Conservation (phyloP, 2,113 vertebrate species). For the Chamaea fasciata region DNA sequence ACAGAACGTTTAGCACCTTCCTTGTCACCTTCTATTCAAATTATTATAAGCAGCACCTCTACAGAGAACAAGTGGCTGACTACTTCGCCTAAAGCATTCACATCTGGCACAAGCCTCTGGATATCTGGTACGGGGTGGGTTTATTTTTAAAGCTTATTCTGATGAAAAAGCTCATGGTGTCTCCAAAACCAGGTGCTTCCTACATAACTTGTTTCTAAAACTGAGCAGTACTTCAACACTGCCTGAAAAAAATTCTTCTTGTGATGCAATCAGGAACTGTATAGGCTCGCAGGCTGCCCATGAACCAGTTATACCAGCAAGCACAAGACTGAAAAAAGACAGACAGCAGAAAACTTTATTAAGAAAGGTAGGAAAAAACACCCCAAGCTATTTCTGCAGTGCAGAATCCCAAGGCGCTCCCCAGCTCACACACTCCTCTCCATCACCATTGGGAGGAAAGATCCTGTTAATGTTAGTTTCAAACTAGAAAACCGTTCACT, state of each 20-base stretch:
- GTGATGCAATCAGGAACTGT: neutral
- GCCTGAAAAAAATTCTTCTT: neutral
- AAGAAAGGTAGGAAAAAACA: neutral
- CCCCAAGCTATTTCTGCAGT: neutral
- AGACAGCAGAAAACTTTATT: neutral
- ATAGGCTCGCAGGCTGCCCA: neutral
- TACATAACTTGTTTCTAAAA: neutral
- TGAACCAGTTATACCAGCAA: neutral
- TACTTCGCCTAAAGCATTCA: neutral
- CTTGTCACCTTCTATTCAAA: neutral
- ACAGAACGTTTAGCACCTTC: neutral
- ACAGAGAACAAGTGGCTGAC: neutral
- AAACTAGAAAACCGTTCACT: neutral
- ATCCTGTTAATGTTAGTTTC: neutral
- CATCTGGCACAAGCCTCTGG: neutral
- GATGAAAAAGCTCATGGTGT: neutral
- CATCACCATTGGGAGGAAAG: accelerated
- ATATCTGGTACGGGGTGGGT: neutral
- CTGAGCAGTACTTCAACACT: neutral
- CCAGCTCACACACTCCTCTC: neutral
- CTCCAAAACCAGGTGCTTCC: neutral
- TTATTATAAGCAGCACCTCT: neutral
- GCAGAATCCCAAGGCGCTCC: neutral
- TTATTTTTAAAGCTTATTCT: neutral
- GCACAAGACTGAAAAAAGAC: neutral